phyloP scores from a whole-genome alignment of 2,113 vertebrate genomes.

The Python bivittatus region DNA sequence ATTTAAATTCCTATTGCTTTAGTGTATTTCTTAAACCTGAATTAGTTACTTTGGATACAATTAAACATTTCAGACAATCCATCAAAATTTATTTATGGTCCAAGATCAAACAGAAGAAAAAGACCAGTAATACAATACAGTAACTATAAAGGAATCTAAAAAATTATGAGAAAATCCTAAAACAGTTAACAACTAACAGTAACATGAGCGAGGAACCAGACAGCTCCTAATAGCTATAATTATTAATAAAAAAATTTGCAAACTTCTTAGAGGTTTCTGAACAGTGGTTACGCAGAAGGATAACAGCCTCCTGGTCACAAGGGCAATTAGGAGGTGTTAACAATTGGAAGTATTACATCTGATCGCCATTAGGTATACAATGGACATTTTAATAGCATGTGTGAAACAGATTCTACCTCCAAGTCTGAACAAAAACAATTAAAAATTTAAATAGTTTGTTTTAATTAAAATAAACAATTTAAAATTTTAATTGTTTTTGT shows the following conservation, averaged over 20 bases:
- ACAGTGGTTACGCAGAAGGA: background rate
- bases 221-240: background rate
- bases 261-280: background rate
- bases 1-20: constrained; percentile 14
- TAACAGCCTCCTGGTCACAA: background rate
- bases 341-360: background rate
- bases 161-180: background rate
- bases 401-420: background rate
- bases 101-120: background rate
- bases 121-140: background rate
- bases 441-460: background rate
- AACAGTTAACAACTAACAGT: background rate
- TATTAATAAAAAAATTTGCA: background rate
- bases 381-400: background rate
- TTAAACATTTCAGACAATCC: background rate
- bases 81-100: background rate
- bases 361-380: background rate
- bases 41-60: background rate
- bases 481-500: too few species aligned
- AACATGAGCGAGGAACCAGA: background rate
- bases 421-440: background rate
- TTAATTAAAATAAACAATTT: background rate
- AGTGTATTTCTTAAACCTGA: background rate
- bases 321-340: background rate
- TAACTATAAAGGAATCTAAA: background rate